Evolutionary conservation across 2,797 vertebrate species (phyloP).

Genomic region (Dendrocincla tyrannina): DNA sequence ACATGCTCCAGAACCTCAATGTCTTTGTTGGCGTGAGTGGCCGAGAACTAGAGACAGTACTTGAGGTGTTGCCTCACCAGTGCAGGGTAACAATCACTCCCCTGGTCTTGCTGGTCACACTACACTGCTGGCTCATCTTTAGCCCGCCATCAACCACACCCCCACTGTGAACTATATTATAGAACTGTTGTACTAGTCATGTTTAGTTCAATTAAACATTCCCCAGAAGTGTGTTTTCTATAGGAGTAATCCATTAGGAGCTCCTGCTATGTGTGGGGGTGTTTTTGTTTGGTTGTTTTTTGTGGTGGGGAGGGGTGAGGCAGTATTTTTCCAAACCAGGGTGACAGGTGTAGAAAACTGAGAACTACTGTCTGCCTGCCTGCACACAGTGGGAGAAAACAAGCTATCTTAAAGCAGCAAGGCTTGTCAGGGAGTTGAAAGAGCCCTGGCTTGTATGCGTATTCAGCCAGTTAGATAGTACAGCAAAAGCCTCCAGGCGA

Average conservation of each 20-base stretch:
- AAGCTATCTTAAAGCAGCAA: background rate
- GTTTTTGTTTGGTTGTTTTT: background rate
- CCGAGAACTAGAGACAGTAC: background rate
- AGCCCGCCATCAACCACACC: fast-evolving
- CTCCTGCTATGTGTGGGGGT: background rate
- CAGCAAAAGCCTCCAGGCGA: slow-evolving; percentile 8
- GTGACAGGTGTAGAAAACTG: background rate
- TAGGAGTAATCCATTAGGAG: background rate
- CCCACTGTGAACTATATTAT: fast-evolving
- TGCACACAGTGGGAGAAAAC: background rate
- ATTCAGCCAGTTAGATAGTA: background rate
- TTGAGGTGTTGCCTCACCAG: no score
- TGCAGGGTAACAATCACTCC: background rate
- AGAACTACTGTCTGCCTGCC: background rate
- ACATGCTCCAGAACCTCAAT: background rate
- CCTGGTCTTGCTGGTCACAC: background rate
- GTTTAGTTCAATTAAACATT: background rate
- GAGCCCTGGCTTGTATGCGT: background rate
- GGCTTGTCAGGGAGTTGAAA: slow-evolving; percentile 17
- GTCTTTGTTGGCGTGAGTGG: background rate
- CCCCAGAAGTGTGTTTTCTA: background rate
- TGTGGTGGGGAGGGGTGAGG: no score
- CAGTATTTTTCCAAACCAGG: background rate
- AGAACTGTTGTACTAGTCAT: background rate
- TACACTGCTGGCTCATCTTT: background rate